phyloP scores from a whole-genome alignment of 2,888 invertebrate species.

The Frankliniella fusca region DNA sequence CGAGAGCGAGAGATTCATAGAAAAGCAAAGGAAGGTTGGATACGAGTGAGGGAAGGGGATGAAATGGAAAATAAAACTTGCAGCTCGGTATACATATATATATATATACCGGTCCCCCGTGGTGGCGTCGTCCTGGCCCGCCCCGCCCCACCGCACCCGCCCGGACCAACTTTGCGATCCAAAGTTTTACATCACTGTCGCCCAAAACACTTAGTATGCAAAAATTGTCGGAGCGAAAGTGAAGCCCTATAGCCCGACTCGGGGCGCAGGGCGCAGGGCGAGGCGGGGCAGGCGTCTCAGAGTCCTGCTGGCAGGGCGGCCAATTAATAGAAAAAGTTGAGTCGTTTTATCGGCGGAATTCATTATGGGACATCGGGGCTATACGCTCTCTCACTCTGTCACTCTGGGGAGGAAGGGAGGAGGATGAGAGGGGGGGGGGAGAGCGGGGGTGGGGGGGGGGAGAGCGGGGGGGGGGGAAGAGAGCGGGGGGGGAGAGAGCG shows the following conservation, averaged over 20 bases:
- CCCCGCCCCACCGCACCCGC: too few species aligned
- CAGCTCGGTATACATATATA: not conserved
- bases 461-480: not conserved
- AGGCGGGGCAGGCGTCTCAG: not conserved
- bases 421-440: not conserved
- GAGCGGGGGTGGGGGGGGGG: not conserved
- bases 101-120: too few species aligned
- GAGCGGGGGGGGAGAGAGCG: not conserved
- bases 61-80: not conserved
- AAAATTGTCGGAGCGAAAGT: not conserved
- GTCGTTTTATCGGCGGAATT: constrained; percentile 19
- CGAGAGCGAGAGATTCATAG: too few species aligned
- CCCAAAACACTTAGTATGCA: constrained; percentile 24
- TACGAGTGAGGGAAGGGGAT: not conserved
- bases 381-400: too few species aligned
- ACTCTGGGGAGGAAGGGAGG: not conserved
- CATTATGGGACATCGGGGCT: not conserved
- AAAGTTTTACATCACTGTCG: constrained; percentile 16
- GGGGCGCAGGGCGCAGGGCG: not conserved
- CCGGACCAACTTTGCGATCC: not conserved
- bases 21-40: too few species aligned
- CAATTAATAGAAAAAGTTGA: constrained; percentile 27
- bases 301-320: not conserved
- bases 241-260: not conserved
- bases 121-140: too few species aligned